Evolutionary conservation across 2,113 vertebrate genomes (phyloP), one percentile per base, ranked within the genome.

Genomic region (Python bivittatus): DNA sequence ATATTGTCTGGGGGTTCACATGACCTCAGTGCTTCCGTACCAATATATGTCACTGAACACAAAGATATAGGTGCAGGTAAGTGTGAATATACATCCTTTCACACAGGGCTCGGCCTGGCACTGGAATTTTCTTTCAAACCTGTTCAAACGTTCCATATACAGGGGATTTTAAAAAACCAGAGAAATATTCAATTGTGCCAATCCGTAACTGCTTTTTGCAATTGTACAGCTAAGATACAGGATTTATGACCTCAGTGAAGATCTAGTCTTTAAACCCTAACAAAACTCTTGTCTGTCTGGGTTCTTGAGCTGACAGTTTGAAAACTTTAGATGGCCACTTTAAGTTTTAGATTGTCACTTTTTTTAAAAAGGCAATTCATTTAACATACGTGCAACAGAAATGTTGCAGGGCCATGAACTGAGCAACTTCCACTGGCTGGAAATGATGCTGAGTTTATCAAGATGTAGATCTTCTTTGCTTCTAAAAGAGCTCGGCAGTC

Each of bases 401-500:
- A 42, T 6, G 4, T 44, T 54, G n/a, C 79, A 94, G 95, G 38
- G 91, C 85, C 95, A 56, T 48, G 86, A 92, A 90, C 85, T 87
- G 95, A 94, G 93, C 11, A 93, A 88, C 90, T 88, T 95, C 95
- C 90, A 72, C 94, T 95, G 96, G 93, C 92, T 91, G 91, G 27
- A 91, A 94, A 96, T 44, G 0, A 93, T 91, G 96, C 0, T 95
- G 94, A 93, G 93, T 96, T 95, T 97, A 97, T 96, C 94, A 95
- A 95, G 92, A 96, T 84, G 94, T 94, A 85, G 92, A 95, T 95
- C 90, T 88, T 89, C 52, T 84, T 27, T 84, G 83, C 93, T 95
- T 93, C 0, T 95, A 95, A 95, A 97, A 96, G 94, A 92, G 91
- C 93, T 95, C 95, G 94, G 94, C 96, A 92, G 95, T 92, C 95